Base-by-base conservation (phyloP, 2,888 invertebrate species). In the Rhorus exstirpatorius region DNA sequence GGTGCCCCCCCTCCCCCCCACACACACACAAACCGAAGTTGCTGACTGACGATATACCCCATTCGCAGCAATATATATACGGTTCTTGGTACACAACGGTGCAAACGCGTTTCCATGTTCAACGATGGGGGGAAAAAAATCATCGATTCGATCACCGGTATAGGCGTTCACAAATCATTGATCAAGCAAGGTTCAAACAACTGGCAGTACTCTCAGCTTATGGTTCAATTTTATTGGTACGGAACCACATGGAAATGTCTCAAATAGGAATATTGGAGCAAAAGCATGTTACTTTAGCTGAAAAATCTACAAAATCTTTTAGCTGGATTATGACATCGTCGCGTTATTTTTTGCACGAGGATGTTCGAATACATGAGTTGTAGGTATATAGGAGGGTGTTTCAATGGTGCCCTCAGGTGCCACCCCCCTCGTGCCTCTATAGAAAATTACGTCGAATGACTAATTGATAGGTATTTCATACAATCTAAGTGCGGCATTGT, bases 11-110 rank as follows among this genome's bases (percentile, higher is more conserved):
- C 14, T 38, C 51, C 21, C 35, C 67, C 38, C n/a, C n/a, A n/a
- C n/a, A n/a, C n/a, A n/a, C n/a, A n/a, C n/a, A n/a, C n/a, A n/a
- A n/a, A n/a, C n/a, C n/a, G n/a, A n/a, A n/a, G 49, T 49, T 49
- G 12, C 17, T 44, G 49, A 55, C 35, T 44, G 17, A 17, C 55
- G 67, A 71, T 78, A 51, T 70, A 68, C 3, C 38, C 53, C 31
- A 31, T 31, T 31, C 6, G n/a, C n/a, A n/a, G n/a, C n/a, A n/a
- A n/a, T n/a, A n/a, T n/a, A n/a, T n/a, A n/a, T n/a, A n/a, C n/a
- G n/a, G n/a, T 6, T 38, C 38, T 38, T 8, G 38, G 8, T 24
- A 24, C n/a, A n/a, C 24, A 0, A 24, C 24, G n/a, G 12, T n/a
- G 26, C 24, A 1, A 53, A 53, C 6, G 53, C 12, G n/a, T 53